Base-by-base conservation (phyloP, 1,140 invertebrate species). In the Tachypleus tridentatus region DNA sequence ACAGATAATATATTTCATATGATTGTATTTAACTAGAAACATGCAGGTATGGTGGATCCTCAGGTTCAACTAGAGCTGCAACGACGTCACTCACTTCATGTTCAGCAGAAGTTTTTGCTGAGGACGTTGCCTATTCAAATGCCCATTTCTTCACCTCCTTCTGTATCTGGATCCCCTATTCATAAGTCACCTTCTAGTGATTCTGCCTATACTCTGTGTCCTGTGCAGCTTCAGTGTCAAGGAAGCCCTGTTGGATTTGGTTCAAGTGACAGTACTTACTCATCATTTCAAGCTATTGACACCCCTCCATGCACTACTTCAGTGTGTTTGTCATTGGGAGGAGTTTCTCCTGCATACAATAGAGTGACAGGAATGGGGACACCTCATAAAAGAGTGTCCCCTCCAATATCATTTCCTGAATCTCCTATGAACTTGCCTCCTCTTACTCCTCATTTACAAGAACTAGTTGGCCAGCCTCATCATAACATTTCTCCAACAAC, bases 1-100 rank as follows among this genome's bases (percentile, higher is more conserved):
- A 29, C 29, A 29, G 29, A 29, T 29, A 29, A 29, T 29, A 29
- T 29, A 29, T 29, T 29, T 29, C 29, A 29, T 29, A 29, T 29
- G 29, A 29, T 29, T 29, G 29, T 29, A 29, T 29, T 29, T 29
- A 29, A 29, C 61, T 72, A 77, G 73, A 74, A 75, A 71, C 75
- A 77, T 68, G 73, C 75, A 57, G 69, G 72, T 51, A 69, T 67
- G 47, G 59, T 73, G 11, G 74, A 74, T 63, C 68, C 71, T 11
- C 72, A 72, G 4, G 72, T 72, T 51, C 73, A 73, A 58, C 75
- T 75, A 58, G 78, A 80, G 64, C 69, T 78, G 57, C 78, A 79
- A 64, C 69, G 79, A 54, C 74, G 76, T 57, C 78, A 79, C 66
- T 67, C 74, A 48, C 64, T 78, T 11, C 77, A 79, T 67, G 67